Conservation (phyloP, 2,113 vertebrate genomes). For the Danionella cerebrum region DNA sequence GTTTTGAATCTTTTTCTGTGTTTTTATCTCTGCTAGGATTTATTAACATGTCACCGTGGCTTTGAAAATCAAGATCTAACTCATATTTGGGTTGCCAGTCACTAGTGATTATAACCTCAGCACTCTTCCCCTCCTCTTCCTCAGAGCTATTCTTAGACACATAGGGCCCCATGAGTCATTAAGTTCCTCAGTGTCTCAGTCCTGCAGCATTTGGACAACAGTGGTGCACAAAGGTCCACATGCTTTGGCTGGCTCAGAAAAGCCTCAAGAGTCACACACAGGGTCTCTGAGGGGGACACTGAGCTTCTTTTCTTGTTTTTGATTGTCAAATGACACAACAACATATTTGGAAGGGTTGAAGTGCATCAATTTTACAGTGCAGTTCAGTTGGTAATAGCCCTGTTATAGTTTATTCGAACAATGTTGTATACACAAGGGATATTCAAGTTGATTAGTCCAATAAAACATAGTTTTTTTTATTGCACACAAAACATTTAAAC, state of each 20-base stretch:
- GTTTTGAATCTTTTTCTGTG: too few species aligned
- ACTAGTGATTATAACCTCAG: constrained; percentile 26
- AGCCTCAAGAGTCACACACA: constrained; percentile 38
- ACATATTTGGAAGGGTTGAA: constrained; percentile 25
- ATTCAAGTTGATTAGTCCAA: too few species aligned
- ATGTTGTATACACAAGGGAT: too few species aligned
- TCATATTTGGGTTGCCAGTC: constrained; percentile 3
- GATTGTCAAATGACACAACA: constrained; percentile 29
- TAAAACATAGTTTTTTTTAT: too few species aligned
- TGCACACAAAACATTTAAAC: too few species aligned
- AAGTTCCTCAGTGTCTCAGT: constrained; percentile 32
- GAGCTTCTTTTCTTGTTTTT: constrained; percentile 26
- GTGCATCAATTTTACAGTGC: too few species aligned
- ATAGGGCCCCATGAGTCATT: constrained; percentile 32
- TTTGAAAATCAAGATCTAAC: constrained; percentile 12
- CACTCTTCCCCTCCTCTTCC: constrained; percentile 24
- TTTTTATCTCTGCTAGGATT: constrained; percentile 24
- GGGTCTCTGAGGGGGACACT: constrained; percentile 18
- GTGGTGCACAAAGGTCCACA: constrained; percentile 36
- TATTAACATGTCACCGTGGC: constrained; percentile 26
- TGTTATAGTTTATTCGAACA: too few species aligned
- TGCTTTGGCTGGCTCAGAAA: constrained; percentile 37
- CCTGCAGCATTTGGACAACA: constrained; percentile 36
- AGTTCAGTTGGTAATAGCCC: too few species aligned
- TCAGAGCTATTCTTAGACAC: constrained; percentile 39